These are phyloP conservation scores for Calliopsis andreniformis DNA, from an alignment of 1,140 invertebrate genomes.

Conservation along the genomic window DNA sequence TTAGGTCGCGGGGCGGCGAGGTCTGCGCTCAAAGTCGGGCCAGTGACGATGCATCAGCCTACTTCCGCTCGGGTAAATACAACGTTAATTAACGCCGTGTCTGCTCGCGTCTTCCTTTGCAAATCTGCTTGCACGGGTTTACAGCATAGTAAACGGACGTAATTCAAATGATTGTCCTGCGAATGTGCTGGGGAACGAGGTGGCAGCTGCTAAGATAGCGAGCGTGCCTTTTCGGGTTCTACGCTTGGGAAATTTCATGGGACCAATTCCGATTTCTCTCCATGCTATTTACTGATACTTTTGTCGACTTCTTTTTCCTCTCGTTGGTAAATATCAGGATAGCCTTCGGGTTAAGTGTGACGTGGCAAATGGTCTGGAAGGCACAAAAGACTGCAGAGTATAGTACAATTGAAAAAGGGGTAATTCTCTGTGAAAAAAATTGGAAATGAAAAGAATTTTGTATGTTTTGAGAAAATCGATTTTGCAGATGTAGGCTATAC, in stretches of 20 bases:
- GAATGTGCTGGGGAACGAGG: conserved; percentile 38
- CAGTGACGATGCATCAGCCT: conserved; percentile 57
- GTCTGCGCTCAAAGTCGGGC: conserved; percentile 37
- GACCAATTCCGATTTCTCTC: conserved; percentile 31
- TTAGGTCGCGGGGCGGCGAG: conserved; percentile 33
- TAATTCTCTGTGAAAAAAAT: no score
- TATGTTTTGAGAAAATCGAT: no score
- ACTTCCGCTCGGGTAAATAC: conserved; percentile 71
- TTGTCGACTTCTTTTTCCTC: background rate
- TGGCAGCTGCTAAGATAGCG: conserved; percentile 25
- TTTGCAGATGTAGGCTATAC: no score
- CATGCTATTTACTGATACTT: background rate
- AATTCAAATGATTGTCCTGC: conserved; percentile 66
- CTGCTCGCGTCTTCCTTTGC: conserved; percentile 60
- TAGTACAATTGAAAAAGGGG: no score
- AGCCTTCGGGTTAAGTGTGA: no score
- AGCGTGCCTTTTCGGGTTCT: conserved; percentile 25
- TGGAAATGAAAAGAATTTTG: no score
- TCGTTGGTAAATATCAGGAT: background rate
- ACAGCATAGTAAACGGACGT: conserved; percentile 69
- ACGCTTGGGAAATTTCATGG: background rate
- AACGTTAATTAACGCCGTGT: conserved; percentile 73
- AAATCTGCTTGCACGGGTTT: conserved; percentile 52
- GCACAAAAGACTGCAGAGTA: no score
- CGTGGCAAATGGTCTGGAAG: no score